Base-by-base conservation (phyloP, 1,140 invertebrate species). In the Camponotus vicinus region DNA sequence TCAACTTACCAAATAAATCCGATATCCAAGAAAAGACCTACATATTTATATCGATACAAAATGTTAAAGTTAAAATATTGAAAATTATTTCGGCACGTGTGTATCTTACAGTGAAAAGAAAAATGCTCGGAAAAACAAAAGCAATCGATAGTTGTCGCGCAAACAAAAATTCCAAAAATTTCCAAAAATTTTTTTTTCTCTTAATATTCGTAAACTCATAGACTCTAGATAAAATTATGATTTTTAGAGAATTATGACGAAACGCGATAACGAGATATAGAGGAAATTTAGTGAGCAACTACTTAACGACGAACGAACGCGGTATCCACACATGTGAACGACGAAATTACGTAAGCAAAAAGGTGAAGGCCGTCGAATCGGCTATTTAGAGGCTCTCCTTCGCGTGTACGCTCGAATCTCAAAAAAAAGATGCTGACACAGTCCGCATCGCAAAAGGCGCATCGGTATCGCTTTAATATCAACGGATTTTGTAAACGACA, bases 311-410 rank as follows among this genome's bases (percentile, higher is more conserved):
- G 21, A 42, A 59, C 9, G 15, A 63, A 64, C 7, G 13, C 27
- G 67, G 55, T n/a, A 61, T 57, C 21, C 8, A n/a, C 59, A 18
- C 21, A 52, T 15, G 21, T 40, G 15, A n/a, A 61, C 66, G 71
- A 27, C 11, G 13, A 70, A 69, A 86, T 85, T 86, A 86, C 73
- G 49, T 86, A 83, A 86, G 85, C 80, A 55, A 75, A 86, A 86
- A 86, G 85, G 69, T 84, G 79, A 86, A 86, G 85, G 85, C 59
- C 57, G 57, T 34, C 13, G 63, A 69, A 82, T 82, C 52, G 69
- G 55, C 27, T 83, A 34, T 83, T 83, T 73, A 42, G 66, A 71
- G 67, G 27, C 27, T 57, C 64, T 70, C 78, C 70, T 63, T 66
- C 79, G 15, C 3, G 13, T 37, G 37, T 70, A 42, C 52, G 52